These are phyloP conservation scores for Mythimna impura DNA, from an alignment of 2,888 invertebrate species.

Conservation along the genomic window DNA sequence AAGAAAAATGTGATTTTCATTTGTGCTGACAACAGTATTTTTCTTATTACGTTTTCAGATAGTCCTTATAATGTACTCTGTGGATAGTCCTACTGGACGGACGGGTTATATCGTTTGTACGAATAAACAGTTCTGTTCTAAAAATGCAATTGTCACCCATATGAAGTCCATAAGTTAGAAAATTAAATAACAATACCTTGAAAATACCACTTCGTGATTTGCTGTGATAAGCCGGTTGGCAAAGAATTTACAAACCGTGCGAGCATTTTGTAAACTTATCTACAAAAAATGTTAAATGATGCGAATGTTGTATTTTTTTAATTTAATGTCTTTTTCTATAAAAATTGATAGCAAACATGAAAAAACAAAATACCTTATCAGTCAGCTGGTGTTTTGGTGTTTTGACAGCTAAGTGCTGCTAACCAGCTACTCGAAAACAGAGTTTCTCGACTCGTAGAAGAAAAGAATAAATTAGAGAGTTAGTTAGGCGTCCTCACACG, in stretches of 20 bases:
- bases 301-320: neutral
- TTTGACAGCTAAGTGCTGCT: slow-evolving; percentile 1
- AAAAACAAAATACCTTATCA: slow-evolving; percentile 61
- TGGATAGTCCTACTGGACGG: neutral
- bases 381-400: slow-evolving; percentile 34
- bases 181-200: slow-evolving; percentile 85
- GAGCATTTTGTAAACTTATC: slow-evolving; percentile 83
- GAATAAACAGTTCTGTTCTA: neutral
- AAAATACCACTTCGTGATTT: slow-evolving; percentile 92
- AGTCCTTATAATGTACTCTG: no score
- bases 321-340: neutral
- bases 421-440: neutral
- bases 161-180: neutral
- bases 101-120: neutral
- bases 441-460: neutral
- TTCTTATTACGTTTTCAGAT: neutral
- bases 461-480: neutral
- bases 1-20: slow-evolving; percentile 10
- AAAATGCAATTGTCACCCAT: neutral
- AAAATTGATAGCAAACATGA: slow-evolving; percentile 22
- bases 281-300: neutral
- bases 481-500: no score
- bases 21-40: neutral
- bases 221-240: slow-evolving; percentile 91
- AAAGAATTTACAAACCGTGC: slow-evolving; percentile 90